Evolutionary conservation across 2,888 invertebrate genomes (phyloP).

Genomic region (Azorinus chamasolen): DNA sequence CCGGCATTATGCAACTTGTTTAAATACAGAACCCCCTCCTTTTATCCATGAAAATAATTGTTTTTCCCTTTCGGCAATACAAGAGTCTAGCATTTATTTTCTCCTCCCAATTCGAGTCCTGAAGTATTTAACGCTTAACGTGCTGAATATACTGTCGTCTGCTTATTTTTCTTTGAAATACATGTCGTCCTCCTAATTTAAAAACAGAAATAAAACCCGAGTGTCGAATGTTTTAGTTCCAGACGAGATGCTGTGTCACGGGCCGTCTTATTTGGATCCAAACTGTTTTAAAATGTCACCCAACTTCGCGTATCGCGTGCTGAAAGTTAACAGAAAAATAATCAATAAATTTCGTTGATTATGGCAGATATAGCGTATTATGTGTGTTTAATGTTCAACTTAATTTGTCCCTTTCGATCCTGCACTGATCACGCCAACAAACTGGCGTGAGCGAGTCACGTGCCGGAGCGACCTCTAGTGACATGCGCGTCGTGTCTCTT

Average conservation of each 20-base stretch:
- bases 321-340: conserved; percentile 2
- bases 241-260: neutral
- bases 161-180: conserved; percentile 2
- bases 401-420: conserved; percentile 56
- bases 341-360: conserved; percentile 52
- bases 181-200: neutral
- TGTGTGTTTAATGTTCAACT: conserved; percentile 46
- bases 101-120: conserved; percentile 14
- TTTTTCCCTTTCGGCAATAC: conserved; percentile 44
- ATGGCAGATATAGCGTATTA: conserved; percentile 54
- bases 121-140: conserved; percentile 29
- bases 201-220: neutral
- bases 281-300: too few species aligned
- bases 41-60: conserved; percentile 49
- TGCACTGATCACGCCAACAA: conserved; percentile 45
- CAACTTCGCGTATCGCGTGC: too few species aligned
- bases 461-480: conserved; percentile 50
- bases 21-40: conserved; percentile 47
- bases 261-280: too few species aligned
- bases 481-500: conserved; percentile 58
- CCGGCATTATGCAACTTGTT: conserved; percentile 53
- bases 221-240: neutral
- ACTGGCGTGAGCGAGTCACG: conserved; percentile 54
- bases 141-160: too few species aligned
- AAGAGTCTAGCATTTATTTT: conserved; percentile 21